Conservation (phyloP, 1,140 invertebrate species). For the Nasonia giraulti region DNA sequence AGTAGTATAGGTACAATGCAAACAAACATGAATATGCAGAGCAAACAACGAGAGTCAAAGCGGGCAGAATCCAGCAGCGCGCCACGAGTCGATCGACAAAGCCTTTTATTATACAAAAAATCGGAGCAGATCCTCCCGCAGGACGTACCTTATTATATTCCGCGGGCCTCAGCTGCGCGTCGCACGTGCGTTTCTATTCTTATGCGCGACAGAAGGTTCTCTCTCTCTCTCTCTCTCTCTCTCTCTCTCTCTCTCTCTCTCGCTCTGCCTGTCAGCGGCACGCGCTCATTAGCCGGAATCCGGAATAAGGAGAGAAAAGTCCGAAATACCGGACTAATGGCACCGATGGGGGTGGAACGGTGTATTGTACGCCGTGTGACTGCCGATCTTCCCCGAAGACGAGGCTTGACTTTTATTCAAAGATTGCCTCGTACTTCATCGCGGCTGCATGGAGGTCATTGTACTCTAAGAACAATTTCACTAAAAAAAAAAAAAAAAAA, state of each 20-base stretch:
- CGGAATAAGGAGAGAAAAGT: neutral
- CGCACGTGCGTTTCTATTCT: neutral
- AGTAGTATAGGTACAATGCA: no score
- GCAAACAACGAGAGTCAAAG: neutral
- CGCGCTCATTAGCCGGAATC: slow-evolving; percentile 48
- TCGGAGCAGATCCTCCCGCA: neutral
- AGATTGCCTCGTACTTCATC: no score
- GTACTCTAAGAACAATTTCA: no score
- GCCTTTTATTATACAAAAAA: neutral
- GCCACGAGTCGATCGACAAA: neutral
- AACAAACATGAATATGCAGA: no score
- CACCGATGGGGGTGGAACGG: no score
- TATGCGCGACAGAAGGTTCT: neutral
- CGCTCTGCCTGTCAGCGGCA: slow-evolving; percentile 38
- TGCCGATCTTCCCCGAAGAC: no score
- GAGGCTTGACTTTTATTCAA: no score
- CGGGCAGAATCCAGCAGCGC: neutral
- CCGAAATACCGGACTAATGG: neutral
- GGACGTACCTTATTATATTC: neutral
- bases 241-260: neutral
- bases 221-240: neutral
- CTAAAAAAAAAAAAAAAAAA: no score
- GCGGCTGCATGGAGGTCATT: no score
- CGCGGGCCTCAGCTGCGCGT: slow-evolving; percentile 27
- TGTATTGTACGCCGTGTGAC: no score